Percentiles rank a stretch among this genome's conserved stretches.
These are phyloP conservation scores for Hermaeophaga mercurialis DNA, from an alignment of 2,888 invertebrate genomes.

Conservation along the genomic window DNA sequence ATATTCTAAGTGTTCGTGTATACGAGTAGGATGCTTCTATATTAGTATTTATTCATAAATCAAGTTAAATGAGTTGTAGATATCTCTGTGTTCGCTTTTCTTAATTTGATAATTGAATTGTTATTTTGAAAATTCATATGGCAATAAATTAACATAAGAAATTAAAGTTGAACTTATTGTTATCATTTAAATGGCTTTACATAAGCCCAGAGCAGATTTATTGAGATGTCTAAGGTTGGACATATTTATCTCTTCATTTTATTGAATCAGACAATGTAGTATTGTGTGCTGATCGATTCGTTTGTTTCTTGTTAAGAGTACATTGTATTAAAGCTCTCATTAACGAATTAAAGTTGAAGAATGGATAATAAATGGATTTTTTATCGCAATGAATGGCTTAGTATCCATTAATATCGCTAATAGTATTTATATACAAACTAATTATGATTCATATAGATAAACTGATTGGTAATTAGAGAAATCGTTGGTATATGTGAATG, in stretches of 20 bases:
- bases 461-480: slow-evolving; percentile 3
- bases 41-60: too few relatives aligned
- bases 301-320: slow-evolving; percentile 8
- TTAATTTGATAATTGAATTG: slow-evolving; percentile 9
- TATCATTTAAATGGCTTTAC: slow-evolving; percentile 7
- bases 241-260: slow-evolving; percentile 17
- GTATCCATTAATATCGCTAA: slow-evolving; percentile 4
- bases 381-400: background rate
- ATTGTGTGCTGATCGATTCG: slow-evolving; percentile 22
- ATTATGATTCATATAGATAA: slow-evolving; percentile 3
- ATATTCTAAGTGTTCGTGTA: too few relatives aligned
- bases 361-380: slow-evolving; percentile 6
- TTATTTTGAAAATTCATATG: slow-evolving; percentile 3
- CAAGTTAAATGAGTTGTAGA: too few relatives aligned
- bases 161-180: background rate
- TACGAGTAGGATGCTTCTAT: too few relatives aligned
- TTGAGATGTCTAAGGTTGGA: slow-evolving; percentile 14
- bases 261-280: slow-evolving; percentile 14
- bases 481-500: slow-evolving; percentile 1
- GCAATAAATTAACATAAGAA: slow-evolving; percentile 14
- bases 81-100: too few relatives aligned
- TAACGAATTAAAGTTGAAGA: slow-evolving; percentile 3
- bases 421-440: background rate
- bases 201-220: slow-evolving; percentile 7
- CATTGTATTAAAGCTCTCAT: slow-evolving; percentile 4